phyloP scores from a whole-genome alignment of 2,113 vertebrate species.

The Empidonax alnorum region DNA sequence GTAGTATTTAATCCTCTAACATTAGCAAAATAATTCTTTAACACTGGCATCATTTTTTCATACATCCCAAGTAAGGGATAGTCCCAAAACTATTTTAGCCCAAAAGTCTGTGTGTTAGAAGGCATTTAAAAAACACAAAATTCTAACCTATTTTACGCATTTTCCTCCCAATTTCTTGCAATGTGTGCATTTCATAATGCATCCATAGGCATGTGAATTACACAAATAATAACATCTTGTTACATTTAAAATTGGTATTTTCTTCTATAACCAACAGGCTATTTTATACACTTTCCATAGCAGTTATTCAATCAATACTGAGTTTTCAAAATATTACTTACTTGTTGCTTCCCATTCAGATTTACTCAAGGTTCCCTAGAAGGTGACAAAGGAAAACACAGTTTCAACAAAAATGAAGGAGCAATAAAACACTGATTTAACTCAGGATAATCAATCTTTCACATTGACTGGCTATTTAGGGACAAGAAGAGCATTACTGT shows the following conservation, averaged over 20 bases:
- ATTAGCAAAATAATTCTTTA: background rate
- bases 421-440: background rate
- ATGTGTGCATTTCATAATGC: background rate
- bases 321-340: conserved; percentile 74
- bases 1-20: background rate
- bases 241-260: background rate
- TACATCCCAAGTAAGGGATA: background rate
- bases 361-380: conserved; percentile 91
- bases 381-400: background rate
- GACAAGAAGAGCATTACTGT: background rate
- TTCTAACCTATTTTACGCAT: background rate
- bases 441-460: background rate
- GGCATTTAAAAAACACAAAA: background rate
- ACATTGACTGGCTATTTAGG: background rate
- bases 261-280: background rate
- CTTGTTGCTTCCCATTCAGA: conserved; percentile 97
- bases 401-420: background rate
- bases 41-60: background rate
- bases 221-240: background rate
- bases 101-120: background rate
- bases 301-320: background rate
- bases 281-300: background rate
- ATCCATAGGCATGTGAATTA: background rate
- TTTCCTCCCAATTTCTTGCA: background rate
- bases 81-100: background rate